These are phyloP conservation scores for Porites cylindrica DNA, from an alignment of 92 coral and sea anemone species.

Conservation along the genomic window DNA sequence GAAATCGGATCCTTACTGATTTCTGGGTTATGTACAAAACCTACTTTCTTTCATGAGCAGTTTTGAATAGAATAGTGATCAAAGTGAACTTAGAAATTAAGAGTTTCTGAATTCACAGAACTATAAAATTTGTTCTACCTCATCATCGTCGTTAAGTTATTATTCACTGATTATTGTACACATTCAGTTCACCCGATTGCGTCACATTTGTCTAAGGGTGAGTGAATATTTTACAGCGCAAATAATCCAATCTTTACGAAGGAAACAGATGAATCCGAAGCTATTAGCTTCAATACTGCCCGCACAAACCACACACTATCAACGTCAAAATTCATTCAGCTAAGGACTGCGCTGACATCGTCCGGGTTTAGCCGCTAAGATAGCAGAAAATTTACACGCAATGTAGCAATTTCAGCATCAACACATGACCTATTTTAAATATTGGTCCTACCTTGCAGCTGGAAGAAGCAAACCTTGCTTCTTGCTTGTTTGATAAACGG, in stretches of 20 bases:
- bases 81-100: no score
- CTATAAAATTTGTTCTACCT: not conserved
- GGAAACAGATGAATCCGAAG: not conserved
- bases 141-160: no score
- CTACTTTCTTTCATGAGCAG: no score
- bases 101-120: no score
- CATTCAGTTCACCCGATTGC: not conserved
- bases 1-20: no score
- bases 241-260: not conserved
- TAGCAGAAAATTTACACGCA: not conserved
- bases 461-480: not conserved
- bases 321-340: no score
- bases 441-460: slow-evolving; percentile 19
- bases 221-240: not conserved
- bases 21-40: no score
- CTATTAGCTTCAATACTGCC: not conserved
- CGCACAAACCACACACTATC: not conserved
- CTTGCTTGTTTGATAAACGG: not conserved
- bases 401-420: not conserved
- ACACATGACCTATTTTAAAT: not conserved
- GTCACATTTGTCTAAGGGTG: slow-evolving; percentile 10
- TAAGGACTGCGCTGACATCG: no score
- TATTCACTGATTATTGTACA: not conserved
- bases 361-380: no score
- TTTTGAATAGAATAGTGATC: no score